Conservation (phyloP, 2,888 invertebrate species). For the Oxycera nigricornis region DNA sequence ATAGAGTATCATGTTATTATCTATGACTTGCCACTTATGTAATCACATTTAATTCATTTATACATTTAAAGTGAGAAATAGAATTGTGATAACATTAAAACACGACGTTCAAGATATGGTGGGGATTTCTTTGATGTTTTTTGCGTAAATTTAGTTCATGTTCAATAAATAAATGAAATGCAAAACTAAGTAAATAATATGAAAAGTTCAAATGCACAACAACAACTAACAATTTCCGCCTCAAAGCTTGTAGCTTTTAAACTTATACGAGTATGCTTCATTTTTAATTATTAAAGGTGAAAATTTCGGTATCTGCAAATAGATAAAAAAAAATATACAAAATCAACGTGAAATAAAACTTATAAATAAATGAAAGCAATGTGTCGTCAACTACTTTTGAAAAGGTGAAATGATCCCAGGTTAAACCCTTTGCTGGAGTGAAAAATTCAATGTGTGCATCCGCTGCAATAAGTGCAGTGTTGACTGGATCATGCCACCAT, state of each 20-base stretch:
- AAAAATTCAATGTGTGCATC: background rate
- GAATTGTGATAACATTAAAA: conserved; percentile 3
- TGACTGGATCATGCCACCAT: background rate
- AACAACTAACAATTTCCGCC: background rate
- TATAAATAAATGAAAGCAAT: background rate
- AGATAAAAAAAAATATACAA: conserved; percentile 13
- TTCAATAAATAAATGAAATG: conserved; percentile 1
- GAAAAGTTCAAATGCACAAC: background rate
- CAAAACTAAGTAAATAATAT: background rate
- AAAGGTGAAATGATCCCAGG: background rate
- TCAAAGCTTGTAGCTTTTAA: too few species aligned
- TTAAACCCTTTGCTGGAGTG: background rate
- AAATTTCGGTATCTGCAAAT: conserved; percentile 34
- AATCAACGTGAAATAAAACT: background rate
- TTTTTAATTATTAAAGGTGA: conserved; percentile 29
- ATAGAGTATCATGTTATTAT: conserved; percentile 19
- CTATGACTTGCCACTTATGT: conserved; percentile 13
- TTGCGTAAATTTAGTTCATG: background rate
- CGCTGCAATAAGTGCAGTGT: background rate
- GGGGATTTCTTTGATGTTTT: conserved; percentile 11
- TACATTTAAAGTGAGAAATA: background rate
- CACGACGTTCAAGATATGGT: conserved; percentile 29
- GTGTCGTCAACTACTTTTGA: background rate
- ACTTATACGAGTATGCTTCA: background rate
- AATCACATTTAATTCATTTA: conserved; percentile 27